phyloP scores from a whole-genome alignment of 2,113 vertebrate species.

The Eidolon helvum region DNA sequence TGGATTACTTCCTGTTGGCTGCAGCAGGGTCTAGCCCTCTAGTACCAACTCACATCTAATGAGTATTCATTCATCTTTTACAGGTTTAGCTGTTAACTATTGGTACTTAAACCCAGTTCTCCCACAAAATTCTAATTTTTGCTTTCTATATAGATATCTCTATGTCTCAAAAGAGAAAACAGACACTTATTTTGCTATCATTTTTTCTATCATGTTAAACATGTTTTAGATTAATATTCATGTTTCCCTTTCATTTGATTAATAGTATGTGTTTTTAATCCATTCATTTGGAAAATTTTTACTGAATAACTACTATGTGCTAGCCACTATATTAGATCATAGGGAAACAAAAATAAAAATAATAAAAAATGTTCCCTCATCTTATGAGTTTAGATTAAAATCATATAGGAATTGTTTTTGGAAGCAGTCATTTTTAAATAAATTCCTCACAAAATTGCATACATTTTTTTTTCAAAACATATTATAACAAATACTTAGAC shows the following conservation, averaged over 20 bases:
- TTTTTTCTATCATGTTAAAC: not conserved
- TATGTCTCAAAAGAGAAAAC: not conserved
- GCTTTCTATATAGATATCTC: not conserved
- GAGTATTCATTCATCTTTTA: not conserved
- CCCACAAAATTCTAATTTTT: not conserved
- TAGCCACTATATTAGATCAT: not conserved
- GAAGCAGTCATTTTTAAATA: not conserved
- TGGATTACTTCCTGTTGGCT: not conserved
- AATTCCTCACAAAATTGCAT: not conserved
- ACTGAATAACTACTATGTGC: not conserved
- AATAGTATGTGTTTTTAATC: not conserved
- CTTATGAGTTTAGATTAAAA: not conserved
- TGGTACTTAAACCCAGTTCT: not conserved
- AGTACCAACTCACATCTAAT: not conserved
- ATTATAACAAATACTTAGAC: not conserved
- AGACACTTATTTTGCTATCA: not conserved
- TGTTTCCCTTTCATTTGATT: not conserved
- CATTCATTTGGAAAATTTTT: not conserved
- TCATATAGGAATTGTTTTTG: not conserved
- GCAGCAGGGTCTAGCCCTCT: not conserved
- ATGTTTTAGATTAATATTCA: not conserved
- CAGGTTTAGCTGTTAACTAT: not conserved
- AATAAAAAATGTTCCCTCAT: not conserved
- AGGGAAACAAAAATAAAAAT: not conserved
- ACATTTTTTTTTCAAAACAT: not conserved